Percentiles rank a stretch among this genome's conserved stretches.
Conservation (phyloP, 1,140 invertebrate genomes). For the Platorchestia sp. region DNA sequence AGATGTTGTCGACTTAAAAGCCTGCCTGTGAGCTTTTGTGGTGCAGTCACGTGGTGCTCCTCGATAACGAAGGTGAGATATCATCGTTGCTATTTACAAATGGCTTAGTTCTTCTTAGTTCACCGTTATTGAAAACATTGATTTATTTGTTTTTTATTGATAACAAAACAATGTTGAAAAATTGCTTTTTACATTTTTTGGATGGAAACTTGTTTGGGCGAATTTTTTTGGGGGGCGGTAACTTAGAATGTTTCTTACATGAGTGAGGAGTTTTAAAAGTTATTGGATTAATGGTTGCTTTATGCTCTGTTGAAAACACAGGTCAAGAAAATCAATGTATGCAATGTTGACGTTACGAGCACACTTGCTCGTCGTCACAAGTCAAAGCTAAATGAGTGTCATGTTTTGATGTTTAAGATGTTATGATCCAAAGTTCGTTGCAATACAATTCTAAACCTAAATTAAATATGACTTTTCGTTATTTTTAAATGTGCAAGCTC, state of each 20-base stretch:
- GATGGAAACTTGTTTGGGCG: too few species aligned
- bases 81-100: neutral
- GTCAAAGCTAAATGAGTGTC: neutral
- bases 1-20: neutral
- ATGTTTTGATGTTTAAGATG: neutral
- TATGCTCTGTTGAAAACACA: neutral
- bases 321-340: neutral
- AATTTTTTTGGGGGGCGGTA: neutral
- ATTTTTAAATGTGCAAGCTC: neutral
- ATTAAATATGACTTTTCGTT: neutral
- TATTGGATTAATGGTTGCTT: neutral
- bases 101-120: neutral
- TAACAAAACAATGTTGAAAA: neutral
- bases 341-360: neutral
- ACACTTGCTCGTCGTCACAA: neutral
- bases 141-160: too few species aligned
- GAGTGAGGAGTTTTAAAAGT: neutral
- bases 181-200: too few species aligned
- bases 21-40: neutral
- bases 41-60: neutral
- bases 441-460: neutral
- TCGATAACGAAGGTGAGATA: neutral
- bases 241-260: neutral
- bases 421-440: neutral
- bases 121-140: too few species aligned